These are phyloP conservation scores for Miichthys miiuy DNA, from an alignment of 2,797 vertebrate species.

Conservation along the genomic window DNA sequence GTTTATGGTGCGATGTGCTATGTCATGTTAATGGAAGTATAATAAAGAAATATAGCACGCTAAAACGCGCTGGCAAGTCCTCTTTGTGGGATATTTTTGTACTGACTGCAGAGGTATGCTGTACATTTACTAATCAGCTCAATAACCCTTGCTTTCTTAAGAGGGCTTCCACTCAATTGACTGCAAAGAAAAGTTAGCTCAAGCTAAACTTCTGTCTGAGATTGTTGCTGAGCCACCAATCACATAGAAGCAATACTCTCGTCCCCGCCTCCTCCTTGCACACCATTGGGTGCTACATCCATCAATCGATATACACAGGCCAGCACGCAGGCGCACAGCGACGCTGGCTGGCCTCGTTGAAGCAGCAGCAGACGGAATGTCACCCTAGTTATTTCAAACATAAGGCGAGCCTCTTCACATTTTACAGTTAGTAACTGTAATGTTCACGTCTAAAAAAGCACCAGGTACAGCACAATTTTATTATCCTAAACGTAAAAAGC, in stretches of 20 bases:
- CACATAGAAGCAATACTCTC: accelerated
- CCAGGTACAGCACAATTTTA: not conserved
- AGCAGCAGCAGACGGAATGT: not conserved
- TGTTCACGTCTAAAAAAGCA: not conserved
- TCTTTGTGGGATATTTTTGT: not conserved
- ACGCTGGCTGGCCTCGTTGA: not conserved
- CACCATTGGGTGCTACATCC: conserved; percentile 6
- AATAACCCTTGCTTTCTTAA: not conserved
- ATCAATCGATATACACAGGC: conserved; percentile 19
- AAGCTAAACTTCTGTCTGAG: not conserved
- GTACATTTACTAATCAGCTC: not conserved
- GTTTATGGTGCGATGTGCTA: too few species aligned
- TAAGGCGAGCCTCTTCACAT: not conserved
- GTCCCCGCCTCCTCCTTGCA: not conserved
- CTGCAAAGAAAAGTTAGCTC: not conserved
- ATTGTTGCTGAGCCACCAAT: conserved; percentile 13
- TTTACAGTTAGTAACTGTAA: too few species aligned
- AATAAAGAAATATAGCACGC: not conserved
- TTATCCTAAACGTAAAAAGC: accelerated
- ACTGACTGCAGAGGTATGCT: not conserved
- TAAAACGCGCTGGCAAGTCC: not conserved
- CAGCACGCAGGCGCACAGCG: not conserved
- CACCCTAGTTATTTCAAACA: not conserved
- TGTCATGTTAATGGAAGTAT: too few species aligned
- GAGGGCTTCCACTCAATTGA: not conserved